Evolutionary conservation across 1,140 invertebrate species (phyloP), one percentile per base, ranked within the genome.

Genomic region (Batillaria attramentaria): DNA sequence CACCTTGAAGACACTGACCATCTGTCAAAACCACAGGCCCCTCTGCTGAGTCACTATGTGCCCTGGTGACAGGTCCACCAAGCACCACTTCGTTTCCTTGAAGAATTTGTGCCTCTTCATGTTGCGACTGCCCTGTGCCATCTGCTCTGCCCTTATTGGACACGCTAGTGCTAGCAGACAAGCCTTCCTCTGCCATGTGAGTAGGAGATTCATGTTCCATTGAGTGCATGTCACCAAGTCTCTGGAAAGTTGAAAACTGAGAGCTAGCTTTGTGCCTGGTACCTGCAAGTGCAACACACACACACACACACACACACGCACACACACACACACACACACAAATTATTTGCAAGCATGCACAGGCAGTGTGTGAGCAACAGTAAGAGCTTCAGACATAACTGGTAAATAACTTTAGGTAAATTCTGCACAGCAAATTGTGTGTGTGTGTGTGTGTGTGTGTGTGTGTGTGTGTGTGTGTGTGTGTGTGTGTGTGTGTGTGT

Each of bases 311-410:
- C 62, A 31, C 62, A 31, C 62, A 66, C 31, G 10, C 62, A 6
- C n/a, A 33, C 62, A 66, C 62, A 33, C 62, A 66, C 62, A 66
- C 62, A 66, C n/a, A 66, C 62, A 66, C 62, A 66, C 62, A 66
- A 6, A 65, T 28, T 6, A 31, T 65, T 35, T 65, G 4, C 20
- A 18, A 35, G 4, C 37, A 65, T 65, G 31, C n/a, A n/a, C n/a
- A n/a, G n/a, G n/a, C n/a, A n/a, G n/a, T n/a, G n/a, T n/a, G n/a
- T n/a, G n/a, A n/a, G n/a, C n/a, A n/a, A n/a, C n/a, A n/a, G n/a
- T n/a, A n/a, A n/a, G n/a, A n/a, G n/a, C n/a, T n/a, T n/a, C n/a
- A n/a, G n/a, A n/a, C n/a, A n/a, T n/a, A n/a, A n/a, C n/a, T n/a
- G n/a, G n/a, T n/a, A n/a, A n/a, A n/a, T n/a, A n/a, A n/a, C n/a